These are phyloP conservation scores for Sebastiscus tertius DNA, from an alignment of 2,797 vertebrate species.

Conservation along the genomic window DNA sequence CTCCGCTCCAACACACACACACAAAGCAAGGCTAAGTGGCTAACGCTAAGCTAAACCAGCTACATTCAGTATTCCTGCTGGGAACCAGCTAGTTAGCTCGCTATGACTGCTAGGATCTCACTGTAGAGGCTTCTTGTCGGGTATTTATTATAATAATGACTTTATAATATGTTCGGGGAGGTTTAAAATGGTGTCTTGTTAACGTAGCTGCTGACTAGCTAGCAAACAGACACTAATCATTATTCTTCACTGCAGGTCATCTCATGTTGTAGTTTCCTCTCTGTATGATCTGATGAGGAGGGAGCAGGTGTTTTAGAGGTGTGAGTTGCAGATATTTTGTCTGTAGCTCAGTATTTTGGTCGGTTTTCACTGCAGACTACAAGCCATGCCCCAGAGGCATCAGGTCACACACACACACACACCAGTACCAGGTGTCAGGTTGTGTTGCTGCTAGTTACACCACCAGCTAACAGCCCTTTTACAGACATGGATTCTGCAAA, in stretches of 20 bases:
- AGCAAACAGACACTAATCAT: not conserved
- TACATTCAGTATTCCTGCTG: not conserved
- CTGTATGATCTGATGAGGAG: not conserved
- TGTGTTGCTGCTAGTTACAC: too few relatives aligned
- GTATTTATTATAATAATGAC: not conserved
- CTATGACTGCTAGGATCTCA: not conserved
- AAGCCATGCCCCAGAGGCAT: not conserved
- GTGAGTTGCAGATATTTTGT: not conserved
- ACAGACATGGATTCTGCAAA: not conserved
- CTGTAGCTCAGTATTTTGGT: not conserved
- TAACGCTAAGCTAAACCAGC: conserved; percentile 47
- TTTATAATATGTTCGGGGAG: not conserved
- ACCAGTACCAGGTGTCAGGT: not conserved
- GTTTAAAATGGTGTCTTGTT: not conserved
- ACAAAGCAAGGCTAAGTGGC: conserved; percentile 56
- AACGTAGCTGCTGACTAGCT: not conserved
- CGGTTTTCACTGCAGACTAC: not conserved
- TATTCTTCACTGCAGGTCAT: not conserved
- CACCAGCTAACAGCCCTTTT: not conserved
- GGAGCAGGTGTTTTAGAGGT: not conserved
- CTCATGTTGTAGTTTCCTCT: not conserved
- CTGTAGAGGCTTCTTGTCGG: not conserved
- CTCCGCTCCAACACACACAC: conserved; percentile 30
- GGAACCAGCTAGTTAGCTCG: not conserved
- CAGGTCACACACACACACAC: not conserved